Conservation (phyloP, 2,888 invertebrate species). For the Acanthosepion esculentum region DNA sequence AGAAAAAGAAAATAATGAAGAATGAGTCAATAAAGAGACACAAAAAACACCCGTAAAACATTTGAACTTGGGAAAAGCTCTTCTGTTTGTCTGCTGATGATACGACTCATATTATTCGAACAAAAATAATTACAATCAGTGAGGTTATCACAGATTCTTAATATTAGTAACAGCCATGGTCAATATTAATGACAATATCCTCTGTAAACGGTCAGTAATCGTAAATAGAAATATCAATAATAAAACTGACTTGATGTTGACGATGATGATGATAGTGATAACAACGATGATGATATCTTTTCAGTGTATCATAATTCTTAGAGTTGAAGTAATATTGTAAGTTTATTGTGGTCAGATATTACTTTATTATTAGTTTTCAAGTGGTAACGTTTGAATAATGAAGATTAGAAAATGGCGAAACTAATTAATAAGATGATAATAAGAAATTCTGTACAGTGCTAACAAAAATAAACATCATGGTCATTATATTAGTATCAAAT, state of each 20-base stretch:
- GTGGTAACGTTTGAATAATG: no score
- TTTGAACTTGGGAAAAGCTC: background rate
- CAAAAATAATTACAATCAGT: background rate
- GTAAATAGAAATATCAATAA: no score
- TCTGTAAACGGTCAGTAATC: no score
- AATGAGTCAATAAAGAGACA: background rate
- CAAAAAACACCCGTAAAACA: background rate
- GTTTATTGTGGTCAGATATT: no score
- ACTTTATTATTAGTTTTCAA: no score
- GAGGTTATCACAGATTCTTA: background rate
- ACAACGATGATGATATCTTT: background rate
- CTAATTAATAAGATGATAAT: no score
- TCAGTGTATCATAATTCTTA: background rate
- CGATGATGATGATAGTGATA: background rate
- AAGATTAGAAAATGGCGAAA: no score
- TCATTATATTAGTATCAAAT: no score
- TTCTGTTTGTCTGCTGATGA: background rate
- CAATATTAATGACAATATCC: background rate
- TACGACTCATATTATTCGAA: background rate
- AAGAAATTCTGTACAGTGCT: no score
- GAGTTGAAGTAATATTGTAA: no score
- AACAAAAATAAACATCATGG: no score
- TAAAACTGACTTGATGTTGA: no score
- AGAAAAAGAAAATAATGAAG: background rate
- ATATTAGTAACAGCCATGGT: background rate